These are phyloP conservation scores for Eudasyphora cyanicolor DNA, from an alignment of 2,888 invertebrate genomes.

Conservation along the genomic window DNA sequence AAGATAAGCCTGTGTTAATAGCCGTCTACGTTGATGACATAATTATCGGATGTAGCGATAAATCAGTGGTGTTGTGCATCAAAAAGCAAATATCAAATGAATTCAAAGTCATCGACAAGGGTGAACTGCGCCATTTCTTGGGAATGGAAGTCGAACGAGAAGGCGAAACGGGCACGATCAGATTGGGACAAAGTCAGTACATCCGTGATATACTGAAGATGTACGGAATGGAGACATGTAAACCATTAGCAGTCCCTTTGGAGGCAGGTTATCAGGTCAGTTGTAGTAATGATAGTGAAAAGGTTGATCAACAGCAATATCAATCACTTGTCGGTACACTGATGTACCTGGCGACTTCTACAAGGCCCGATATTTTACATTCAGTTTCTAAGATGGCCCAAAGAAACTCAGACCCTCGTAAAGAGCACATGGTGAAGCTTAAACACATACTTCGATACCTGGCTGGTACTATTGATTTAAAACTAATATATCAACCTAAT, in stretches of 20 bases:
- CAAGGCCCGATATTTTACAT: no score
- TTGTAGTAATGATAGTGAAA: no score
- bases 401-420: no score
- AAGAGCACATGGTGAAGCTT: background rate
- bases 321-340: no score
- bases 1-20: constrained; percentile 43
- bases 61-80: background rate
- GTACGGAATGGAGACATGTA: background rate
- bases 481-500: background rate
- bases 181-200: background rate
- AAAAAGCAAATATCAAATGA: no score
- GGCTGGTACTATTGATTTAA: background rate
- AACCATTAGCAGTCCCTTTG: background rate
- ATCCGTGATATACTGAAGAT: no score
- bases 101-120: no score
- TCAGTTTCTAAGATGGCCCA: no score
- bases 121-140: no score
- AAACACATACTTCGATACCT: constrained; percentile 30
- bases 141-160: constrained; percentile 13
- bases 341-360: no score
- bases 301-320: no score
- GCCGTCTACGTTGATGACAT: constrained; percentile 63
- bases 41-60: constrained; percentile 33
- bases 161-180: background rate
- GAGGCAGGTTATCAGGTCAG: no score